phyloP scores from a whole-genome alignment of 2,113 vertebrate species.

The Carlito syrichta region DNA sequence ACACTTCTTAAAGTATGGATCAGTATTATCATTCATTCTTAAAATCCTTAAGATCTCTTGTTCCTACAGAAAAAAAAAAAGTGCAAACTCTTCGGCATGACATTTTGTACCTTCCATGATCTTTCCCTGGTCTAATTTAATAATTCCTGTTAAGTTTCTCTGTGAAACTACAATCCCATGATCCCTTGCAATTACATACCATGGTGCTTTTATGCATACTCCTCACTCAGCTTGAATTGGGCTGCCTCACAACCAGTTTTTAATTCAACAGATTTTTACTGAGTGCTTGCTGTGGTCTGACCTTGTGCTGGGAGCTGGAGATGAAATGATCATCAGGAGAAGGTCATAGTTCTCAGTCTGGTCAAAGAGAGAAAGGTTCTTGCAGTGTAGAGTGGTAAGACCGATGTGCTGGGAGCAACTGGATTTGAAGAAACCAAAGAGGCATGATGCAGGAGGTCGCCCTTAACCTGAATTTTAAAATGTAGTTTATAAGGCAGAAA shows the following conservation, averaged over 20 bases:
- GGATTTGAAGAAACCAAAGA: not conserved
- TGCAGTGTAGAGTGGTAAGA: too few species aligned
- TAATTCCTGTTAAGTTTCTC: not conserved
- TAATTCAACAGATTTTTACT: too few species aligned
- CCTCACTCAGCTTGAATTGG: too few species aligned
- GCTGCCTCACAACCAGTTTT: not conserved
- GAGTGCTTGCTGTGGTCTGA: not conserved
- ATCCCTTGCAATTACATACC: fast-evolving
- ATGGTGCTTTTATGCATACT: fast-evolving
- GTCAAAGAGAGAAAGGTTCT: not conserved
- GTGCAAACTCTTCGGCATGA: not conserved
- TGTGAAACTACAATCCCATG: fast-evolving
- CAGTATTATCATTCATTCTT: not conserved
- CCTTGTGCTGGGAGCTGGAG: not conserved
- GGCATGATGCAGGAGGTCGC: not conserved
- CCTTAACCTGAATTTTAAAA: not conserved
- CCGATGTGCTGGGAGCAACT: not conserved
- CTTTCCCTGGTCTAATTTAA: not conserved
- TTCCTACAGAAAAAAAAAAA: not conserved
- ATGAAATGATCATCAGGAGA: not conserved
- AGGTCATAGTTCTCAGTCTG: not conserved
- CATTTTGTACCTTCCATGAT: not conserved
- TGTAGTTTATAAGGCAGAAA: too few species aligned
- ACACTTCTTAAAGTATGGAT: not conserved
- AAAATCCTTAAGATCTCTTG: not conserved